A percentile compares a stretch with the other conserved stretches of the same genome.
phyloP scores from a whole-genome alignment of 2,113 vertebrate species.

The Sapayoa aenigma region DNA sequence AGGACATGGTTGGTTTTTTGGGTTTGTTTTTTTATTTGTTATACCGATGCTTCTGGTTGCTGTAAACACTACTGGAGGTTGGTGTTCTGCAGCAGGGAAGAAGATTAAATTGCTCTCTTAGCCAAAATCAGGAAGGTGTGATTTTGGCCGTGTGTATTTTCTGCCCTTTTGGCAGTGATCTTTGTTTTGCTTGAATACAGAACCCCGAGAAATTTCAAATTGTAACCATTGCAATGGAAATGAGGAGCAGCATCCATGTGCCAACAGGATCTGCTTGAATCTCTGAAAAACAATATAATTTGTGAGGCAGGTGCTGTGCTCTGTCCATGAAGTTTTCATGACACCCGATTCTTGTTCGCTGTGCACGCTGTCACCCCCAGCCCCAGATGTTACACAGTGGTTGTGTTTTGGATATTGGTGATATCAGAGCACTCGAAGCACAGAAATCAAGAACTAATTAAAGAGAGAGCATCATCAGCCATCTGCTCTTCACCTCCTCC shows the following conservation, averaged over 20 bases:
- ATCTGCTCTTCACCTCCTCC: slow-evolving; percentile 22
- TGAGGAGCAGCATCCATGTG: not conserved
- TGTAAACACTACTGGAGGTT: not conserved
- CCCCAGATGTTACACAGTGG: not conserved
- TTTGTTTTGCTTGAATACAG: not conserved
- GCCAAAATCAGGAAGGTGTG: not conserved
- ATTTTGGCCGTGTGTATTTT: not conserved
- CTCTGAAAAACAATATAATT: not conserved
- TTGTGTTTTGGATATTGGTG: not conserved
- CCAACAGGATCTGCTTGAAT: not conserved
- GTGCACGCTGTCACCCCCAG: not conserved
- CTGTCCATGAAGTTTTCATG: not conserved
- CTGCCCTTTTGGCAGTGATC: not conserved
- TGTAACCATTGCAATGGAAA: not conserved
- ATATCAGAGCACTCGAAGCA: not conserved
- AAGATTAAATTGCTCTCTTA: not conserved
- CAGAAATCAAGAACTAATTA: slow-evolving; percentile 1
- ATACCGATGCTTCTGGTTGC: not conserved
- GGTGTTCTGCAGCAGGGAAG: not conserved
- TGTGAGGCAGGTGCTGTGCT: not conserved
- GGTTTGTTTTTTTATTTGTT: not conserved
- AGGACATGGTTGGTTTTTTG: not conserved
- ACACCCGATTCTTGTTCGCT: not conserved
- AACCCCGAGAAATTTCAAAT: not conserved
- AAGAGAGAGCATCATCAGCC: slow-evolving; percentile 6